Evolutionary conservation across 1,140 invertebrate species (phyloP), one percentile per base, ranked within the genome.

Genomic region (Apis mellifera): DNA sequence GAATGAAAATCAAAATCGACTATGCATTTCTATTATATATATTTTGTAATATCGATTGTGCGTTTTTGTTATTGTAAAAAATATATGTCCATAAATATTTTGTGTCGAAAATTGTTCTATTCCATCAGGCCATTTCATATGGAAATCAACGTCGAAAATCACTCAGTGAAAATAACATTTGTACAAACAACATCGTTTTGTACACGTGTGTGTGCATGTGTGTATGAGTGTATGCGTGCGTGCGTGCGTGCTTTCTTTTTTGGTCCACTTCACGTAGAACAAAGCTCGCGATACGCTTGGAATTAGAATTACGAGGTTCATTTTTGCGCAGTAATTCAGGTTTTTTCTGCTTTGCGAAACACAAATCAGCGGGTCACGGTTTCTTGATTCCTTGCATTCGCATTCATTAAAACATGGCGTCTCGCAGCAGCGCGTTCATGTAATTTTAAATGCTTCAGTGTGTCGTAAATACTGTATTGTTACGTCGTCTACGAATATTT

Each of bases 331-430:
- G 48, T 54, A 54, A 57, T 64, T 15, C 50, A 32, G 26, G 48
- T 50, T 52, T 82, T 83, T 83, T 82, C 57, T 69, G 66, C 78
- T 73, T 83, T 55, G 50, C 78, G n/a, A 48, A 78, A 76, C 83
- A 68, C 48, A 71, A 86, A 86, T 86, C 85, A 84, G 68, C 76
- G 32, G 23, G 42, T 70, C 64, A 85, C 70, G 85, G 75, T 83
- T 72, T 71, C 74, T 71, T 81, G 74, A 68, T 75, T 85, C 54
- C 77, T 59, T 50, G 54, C 57, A 78, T 70, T 76, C 72, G 52
- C 72, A 66, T 83, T 83, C 54, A 74, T 79, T 86, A 75, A 32
- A 73, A 70, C 50, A 42, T 76, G 32, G 64, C 50, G 71, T 87
- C 71, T 70, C 23, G 60, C n/a, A 55, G 60, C n/a, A 55, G 32